phyloP scores from a whole-genome alignment of 2,797 vertebrate genomes.

The Gymnothorax javanicus region DNA sequence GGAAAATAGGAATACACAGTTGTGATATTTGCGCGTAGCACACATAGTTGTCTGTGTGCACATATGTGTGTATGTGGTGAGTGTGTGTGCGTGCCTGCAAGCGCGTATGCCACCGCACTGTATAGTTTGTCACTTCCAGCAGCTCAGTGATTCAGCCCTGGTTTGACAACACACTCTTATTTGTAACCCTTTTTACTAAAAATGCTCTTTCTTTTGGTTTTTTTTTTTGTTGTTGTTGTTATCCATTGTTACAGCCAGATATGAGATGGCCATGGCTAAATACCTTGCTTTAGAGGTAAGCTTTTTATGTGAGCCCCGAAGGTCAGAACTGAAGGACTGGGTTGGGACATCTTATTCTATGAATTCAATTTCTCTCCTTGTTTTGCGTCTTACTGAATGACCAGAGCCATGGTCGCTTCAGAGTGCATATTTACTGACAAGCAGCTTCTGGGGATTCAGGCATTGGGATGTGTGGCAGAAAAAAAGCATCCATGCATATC shows the following conservation, averaged over 20 bases:
- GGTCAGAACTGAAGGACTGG: neutral
- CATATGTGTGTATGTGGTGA: neutral
- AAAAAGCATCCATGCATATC: neutral
- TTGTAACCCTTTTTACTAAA: neutral
- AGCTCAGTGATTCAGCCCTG: neutral
- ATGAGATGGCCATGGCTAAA: neutral
- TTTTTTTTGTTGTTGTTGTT: neutral
- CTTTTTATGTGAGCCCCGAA: neutral
- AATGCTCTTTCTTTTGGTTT: neutral
- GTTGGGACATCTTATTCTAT: neutral
- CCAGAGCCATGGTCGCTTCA: neutral
- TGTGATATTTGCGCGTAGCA: too few species aligned
- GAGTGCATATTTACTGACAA: neutral
- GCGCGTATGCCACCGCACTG: neutral
- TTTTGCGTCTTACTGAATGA: neutral
- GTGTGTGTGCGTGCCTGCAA: neutral
- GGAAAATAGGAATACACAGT: too few species aligned
- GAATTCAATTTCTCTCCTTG: neutral
- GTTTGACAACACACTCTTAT: constrained; percentile 3
- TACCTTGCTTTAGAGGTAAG: neutral
- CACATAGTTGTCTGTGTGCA: neutral
- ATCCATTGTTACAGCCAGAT: neutral
- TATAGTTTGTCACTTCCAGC: neutral
- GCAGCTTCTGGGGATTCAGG: neutral
- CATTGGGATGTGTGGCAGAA: neutral